Base-by-base conservation (phyloP, 2,113 vertebrate species). In the Dinomys branickii region DNA sequence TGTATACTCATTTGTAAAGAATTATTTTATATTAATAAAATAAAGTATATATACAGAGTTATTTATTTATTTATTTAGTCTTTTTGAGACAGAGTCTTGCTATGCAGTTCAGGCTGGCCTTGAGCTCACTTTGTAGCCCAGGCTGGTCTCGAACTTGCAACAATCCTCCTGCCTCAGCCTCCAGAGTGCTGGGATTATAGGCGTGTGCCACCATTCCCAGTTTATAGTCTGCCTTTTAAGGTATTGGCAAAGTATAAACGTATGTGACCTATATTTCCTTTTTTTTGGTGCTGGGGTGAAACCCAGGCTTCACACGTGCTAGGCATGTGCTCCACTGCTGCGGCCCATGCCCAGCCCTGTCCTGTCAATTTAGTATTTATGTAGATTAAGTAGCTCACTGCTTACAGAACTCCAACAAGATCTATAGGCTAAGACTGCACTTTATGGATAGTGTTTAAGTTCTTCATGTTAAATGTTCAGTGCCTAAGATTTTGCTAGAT, bases 401-500 rank as follows among this genome's bases (percentile, higher is more conserved):
- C 65, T 81, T 85, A 83, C 67, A 35, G 67, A 96, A 84, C 83
- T 92, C 56, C 33, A 19, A 56, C 52, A 35, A 77, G 75, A 78
- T 58, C n/a, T 58, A 8, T 10, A 85, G 90, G 20, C 24, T 77
- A 30, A 94, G 41, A 44, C 20, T 19, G 7, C 17, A 17, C 26
- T 94, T 94, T 50, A 6, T 83, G 47, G 93, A 83, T 30, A 78
- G 28, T n/a, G 5, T 81, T 58, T 93, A 82, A 95, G 5, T 85
- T 90, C 83, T 92, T 65, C 87, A 28, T 28, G 26, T 52, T 88
- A 90, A 61, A 35, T 67, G 35, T n/a, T 85, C 63, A 71, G 61
- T 17, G 69, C 87, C 73, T 73, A 84, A 88, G 81, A 95, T 86
- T 85, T 65, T 83, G 83, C 93, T 96, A 89, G 77, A 86, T 86